Conservation (phyloP, 2,888 invertebrate species). For the Chalcis sispes region DNA sequence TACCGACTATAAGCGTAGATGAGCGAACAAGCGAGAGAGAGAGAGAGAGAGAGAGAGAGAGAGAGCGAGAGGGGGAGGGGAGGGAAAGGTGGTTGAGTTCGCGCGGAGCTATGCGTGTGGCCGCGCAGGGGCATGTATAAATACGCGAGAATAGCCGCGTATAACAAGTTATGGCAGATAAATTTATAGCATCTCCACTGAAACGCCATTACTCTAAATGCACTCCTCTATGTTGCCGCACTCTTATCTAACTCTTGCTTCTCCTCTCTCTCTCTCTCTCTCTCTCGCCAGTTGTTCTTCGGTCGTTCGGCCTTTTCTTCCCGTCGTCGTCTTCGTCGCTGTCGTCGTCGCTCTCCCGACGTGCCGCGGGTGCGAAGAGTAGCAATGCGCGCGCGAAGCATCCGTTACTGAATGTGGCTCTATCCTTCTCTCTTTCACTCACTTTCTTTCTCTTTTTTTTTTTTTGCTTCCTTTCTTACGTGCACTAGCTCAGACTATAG, state of each 20-base stretch:
- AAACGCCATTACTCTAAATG: constrained; percentile 75
- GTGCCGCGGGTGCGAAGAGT: too few relatives aligned
- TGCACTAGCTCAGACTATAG: constrained; percentile 62
- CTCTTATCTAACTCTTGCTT: constrained; percentile 57
- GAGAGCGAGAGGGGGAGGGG: constrained; percentile 22
- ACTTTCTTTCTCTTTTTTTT: neutral
- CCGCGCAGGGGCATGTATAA: constrained; percentile 74
- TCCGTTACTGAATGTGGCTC: neutral
- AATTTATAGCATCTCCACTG: constrained; percentile 77
- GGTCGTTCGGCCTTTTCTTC: constrained; percentile 55
- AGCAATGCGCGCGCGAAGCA: neutral
- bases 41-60: neutral
- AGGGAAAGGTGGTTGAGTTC: too few relatives aligned
- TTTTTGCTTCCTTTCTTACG: neutral
- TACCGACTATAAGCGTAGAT: constrained; percentile 36
- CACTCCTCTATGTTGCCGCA: constrained; percentile 57
- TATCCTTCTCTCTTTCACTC: neutral
- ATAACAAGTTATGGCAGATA: constrained; percentile 77
- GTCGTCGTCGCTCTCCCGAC: too few relatives aligned
- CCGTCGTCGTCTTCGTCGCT: neutral
- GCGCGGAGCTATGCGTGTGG: constrained; percentile 61
- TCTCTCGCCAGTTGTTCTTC: constrained; percentile 59
- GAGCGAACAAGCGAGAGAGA: neutral
- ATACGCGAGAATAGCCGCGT: constrained; percentile 75
- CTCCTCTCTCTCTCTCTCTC: constrained; percentile 55